Evolutionary conservation across 2,888 invertebrate species (phyloP), one percentile per base, ranked within the genome.

Genomic region (Athrips mouffetella): DNA sequence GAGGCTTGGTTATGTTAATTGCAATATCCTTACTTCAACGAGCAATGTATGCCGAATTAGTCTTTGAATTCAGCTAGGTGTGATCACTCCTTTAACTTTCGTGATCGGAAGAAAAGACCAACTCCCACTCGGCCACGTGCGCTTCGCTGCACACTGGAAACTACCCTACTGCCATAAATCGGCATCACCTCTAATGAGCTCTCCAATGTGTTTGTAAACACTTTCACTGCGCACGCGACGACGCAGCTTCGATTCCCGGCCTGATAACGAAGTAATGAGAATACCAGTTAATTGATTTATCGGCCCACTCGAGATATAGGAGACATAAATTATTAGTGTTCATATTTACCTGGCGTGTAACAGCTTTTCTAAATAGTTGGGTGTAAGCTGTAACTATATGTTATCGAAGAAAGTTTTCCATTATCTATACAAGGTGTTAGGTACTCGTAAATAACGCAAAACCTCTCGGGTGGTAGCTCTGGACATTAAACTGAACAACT

Each of bases 221-320:
- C 84, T 84, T 85, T 84, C 85, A 66, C 82, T 51, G 65, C 67
- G 76, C 78, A 76, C 79, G 77, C 78, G 73, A 70, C 63, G 71
- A 75, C 75, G 67, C 58, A 56, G 66, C 82, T 85, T 85, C 80
- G 79, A 80, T 78, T 75, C 82, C 78, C 70, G 83, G n/a, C n/a
- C 37, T 13, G 44, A 85, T 85, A 85, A 78, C 78, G 73, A 67
- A 62, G 76, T 83, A 84, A 84, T 84, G 83, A 84, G 82, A 76
- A 80, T 78, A 73, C 74, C 57, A 67, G 73, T 70, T 76, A 80
- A 77, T 82, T 80, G 80, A 85, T 84, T 83, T 83, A 84, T 80
- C 70, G 60, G 55, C 33, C 51, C 54, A 55, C 55, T 57, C 53
- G 13, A 57, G 54, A 40, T 40, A 15, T 25, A 25, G 13, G 40